phyloP scores from a whole-genome alignment of 2,113 vertebrate species.

The Ariopsis seemanni region DNA sequence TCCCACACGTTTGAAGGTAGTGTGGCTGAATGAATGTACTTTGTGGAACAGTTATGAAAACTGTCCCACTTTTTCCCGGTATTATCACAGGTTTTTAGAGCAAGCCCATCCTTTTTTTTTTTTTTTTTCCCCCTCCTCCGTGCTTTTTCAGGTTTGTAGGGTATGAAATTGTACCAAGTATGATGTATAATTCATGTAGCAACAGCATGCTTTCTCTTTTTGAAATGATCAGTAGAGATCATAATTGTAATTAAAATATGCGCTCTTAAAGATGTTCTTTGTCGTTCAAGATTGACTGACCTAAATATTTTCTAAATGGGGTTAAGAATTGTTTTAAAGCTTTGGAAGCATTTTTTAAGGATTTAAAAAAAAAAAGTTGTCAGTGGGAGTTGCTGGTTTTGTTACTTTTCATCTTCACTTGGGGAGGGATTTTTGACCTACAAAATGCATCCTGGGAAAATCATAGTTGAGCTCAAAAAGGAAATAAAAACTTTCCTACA shows the following conservation, averaged over 20 bases:
- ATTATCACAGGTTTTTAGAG: constrained; percentile 8
- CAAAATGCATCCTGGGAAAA: background rate
- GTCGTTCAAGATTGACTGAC: background rate
- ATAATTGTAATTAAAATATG: background rate
- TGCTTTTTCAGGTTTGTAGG: background rate
- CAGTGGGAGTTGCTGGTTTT: background rate
- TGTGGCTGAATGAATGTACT: background rate
- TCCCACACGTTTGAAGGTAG: background rate
- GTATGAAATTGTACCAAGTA: background rate
- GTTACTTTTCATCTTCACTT: background rate
- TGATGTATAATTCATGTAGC: background rate
- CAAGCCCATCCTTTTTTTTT: background rate
- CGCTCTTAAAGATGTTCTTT: background rate
- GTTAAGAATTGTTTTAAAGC: background rate
- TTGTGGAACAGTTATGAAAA: constrained; percentile 30
- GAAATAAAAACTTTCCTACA: background rate
- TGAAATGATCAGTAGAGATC: background rate
- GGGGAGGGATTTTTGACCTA: background rate
- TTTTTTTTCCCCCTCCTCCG: background rate
- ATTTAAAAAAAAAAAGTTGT: background rate
- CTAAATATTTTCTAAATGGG: background rate
- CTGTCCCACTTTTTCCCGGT: background rate
- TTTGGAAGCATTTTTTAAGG: background rate
- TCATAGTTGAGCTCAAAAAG: background rate
- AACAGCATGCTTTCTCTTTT: background rate